A percentile compares a stretch with the other conserved stretches of the same genome.
These are phyloP conservation scores for Cerastoderma edule DNA, from an alignment of 2,888 invertebrate species.

Conservation along the genomic window DNA sequence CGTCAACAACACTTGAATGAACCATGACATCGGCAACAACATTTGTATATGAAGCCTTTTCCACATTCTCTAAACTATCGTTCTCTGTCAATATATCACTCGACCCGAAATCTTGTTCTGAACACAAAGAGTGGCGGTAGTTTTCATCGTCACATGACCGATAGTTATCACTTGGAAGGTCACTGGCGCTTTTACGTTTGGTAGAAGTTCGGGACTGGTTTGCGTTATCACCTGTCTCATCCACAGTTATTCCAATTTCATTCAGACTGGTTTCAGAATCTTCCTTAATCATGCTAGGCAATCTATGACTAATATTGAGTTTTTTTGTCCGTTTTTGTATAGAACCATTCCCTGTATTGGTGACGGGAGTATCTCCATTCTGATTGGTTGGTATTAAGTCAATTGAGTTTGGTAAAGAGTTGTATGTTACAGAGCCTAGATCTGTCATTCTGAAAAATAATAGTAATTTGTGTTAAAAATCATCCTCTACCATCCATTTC, in stretches of 20 bases:
- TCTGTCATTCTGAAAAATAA: conserved; percentile 85
- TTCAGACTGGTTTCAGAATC: conserved; percentile 36
- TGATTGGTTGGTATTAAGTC: neutral
- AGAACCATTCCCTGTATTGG: neutral
- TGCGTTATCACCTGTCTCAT: neutral
- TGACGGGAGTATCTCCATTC: neutral
- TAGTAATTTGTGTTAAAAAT: too few species aligned
- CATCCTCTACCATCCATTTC: too few species aligned
- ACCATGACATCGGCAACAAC: conserved; percentile 54
- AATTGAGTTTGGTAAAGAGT: conserved; percentile 4
- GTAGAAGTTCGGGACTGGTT: neutral
- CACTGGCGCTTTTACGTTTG: neutral
- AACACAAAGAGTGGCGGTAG: conserved; percentile 40
- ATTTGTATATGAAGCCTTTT: conserved; percentile 48
- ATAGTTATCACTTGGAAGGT: neutral
- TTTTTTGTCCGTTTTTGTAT: conserved; percentile 11
- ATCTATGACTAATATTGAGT: conserved; percentile 2
- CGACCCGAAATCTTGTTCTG: conserved; percentile 56
- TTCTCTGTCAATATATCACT: conserved; percentile 55
- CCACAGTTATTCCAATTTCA: conserved; percentile 28
- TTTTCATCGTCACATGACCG: neutral
- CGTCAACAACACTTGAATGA: conserved; percentile 23
- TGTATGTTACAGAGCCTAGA: conserved; percentile 67
- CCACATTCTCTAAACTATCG: conserved; percentile 55
- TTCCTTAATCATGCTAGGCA: conserved; percentile 45